Conservation (phyloP, 2,888 invertebrate genomes). For the Oxytorus armatus region DNA sequence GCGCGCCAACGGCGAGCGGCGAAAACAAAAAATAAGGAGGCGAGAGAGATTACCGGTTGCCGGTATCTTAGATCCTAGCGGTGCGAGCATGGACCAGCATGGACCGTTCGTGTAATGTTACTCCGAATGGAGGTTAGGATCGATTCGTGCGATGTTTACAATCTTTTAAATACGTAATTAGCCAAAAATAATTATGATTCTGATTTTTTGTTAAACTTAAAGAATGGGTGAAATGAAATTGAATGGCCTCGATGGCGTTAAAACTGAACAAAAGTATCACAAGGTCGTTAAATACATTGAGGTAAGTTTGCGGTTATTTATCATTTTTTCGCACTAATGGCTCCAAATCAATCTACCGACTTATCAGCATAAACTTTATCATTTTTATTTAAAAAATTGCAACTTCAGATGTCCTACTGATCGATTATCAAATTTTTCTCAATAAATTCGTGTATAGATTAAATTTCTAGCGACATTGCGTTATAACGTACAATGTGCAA, state of each 20-base stretch:
- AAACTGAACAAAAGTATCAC: conserved; percentile 73
- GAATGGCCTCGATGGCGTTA: conserved; percentile 66
- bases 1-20: too few relatives aligned
- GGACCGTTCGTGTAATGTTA: not conserved
- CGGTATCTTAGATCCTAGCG: too few relatives aligned
- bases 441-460: not conserved
- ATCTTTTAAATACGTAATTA: conserved; percentile 2
- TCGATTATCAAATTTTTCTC: not conserved
- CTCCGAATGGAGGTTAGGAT: conserved; percentile 33
- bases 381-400: too few relatives aligned
- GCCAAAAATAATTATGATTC: conserved; percentile 9
- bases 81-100: too few relatives aligned
- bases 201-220: conserved; percentile 4
- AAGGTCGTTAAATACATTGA: conserved; percentile 75
- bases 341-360: not conserved
- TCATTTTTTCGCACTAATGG: conserved; percentile 14
- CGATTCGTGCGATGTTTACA: conserved; percentile 5
- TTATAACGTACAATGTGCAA: too few relatives aligned
- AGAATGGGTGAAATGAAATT: conserved; percentile 78
- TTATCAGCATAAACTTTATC: not conserved
- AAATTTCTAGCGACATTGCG: not conserved
- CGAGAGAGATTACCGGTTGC: too few relatives aligned
- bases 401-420: not conserved
- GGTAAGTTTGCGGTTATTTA: conserved; percentile 72
- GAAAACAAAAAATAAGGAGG: not conserved